A percentile compares a stretch with the other conserved stretches of the same genome.
Conservation (phyloP, 2,797 vertebrate genomes). For the Pseudochromis fuscus region DNA sequence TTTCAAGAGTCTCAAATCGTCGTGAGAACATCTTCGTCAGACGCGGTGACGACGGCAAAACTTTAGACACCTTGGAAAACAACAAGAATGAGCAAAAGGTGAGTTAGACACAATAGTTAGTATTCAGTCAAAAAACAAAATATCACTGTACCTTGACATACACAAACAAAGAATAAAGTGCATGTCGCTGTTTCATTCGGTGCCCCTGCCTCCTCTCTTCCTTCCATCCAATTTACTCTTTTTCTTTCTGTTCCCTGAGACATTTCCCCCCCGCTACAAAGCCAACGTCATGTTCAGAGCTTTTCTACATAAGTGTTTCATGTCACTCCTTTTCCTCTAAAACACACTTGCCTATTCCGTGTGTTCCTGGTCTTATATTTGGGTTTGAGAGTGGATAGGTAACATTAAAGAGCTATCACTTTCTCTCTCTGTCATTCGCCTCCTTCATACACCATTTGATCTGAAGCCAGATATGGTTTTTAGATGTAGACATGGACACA, state of each 20-base stretch:
- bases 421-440: slow-evolving; percentile 77
- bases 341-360: slow-evolving; percentile 77
- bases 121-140: slow-evolving; percentile 58
- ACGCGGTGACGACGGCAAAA: slow-evolving; percentile 32
- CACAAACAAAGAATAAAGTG: slow-evolving; percentile 68
- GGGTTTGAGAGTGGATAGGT: slow-evolving; percentile 82
- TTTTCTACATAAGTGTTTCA: slow-evolving; percentile 82
- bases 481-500: slow-evolving; percentile 76
- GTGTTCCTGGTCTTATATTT: slow-evolving; percentile 81
- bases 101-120: slow-evolving; percentile 40
- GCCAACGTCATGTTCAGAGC: slow-evolving; percentile 80
- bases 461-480: slow-evolving; percentile 81
- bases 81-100: slow-evolving; percentile 33
- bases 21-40: slow-evolving; percentile 11
- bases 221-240: slow-evolving; percentile 76
- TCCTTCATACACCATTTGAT: slow-evolving; percentile 84
- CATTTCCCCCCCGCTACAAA: slow-evolving; percentile 69
- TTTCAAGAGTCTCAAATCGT: no score
- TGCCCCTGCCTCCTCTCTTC: slow-evolving; percentile 57
- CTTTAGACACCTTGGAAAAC: slow-evolving; percentile 39
- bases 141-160: slow-evolving; percentile 43
- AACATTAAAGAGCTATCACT: slow-evolving; percentile 82
- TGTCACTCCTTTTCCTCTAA: slow-evolving; percentile 76
- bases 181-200: slow-evolving; percentile 53
- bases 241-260: slow-evolving; percentile 68